A percentile compares a stretch with the other conserved stretches of the same genome.
Conservation (phyloP, 2,797 vertebrate species). For the Scleropages formosus region DNA sequence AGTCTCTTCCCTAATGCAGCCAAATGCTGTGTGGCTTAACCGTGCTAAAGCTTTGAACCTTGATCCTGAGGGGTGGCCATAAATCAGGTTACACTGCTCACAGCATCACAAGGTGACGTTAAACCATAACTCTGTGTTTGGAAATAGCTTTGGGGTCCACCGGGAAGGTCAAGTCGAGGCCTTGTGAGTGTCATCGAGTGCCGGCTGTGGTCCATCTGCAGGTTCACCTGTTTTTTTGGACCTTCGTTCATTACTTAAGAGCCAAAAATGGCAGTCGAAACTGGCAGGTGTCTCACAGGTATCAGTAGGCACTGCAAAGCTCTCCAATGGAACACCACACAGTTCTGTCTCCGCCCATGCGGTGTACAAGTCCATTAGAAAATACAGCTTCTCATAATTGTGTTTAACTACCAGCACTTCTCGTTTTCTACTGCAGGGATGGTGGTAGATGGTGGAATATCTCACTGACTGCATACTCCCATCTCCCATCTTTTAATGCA, state of each 20-base stretch:
- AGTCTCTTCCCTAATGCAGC: neutral
- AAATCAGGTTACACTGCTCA: neutral
- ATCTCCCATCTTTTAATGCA: no score
- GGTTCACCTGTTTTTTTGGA: neutral
- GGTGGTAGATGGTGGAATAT: no score
- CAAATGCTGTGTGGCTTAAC: neutral
- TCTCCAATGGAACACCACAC: no score
- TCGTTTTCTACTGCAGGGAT: no score
- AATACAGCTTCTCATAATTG: no score
- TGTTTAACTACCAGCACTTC: no score
- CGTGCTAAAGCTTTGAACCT: neutral
- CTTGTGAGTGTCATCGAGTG: neutral
- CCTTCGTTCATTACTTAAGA: slow-evolving; percentile 14
- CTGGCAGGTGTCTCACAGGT: slow-evolving; percentile 3
- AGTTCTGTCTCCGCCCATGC: no score
- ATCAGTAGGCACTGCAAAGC: neutral
- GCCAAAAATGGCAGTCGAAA: neutral
- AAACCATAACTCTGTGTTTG: slow-evolving; percentile 6
- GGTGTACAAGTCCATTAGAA: no score
- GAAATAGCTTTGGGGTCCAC: neutral
- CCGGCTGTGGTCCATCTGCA: neutral
- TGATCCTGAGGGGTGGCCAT: neutral
- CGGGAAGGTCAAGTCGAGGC: neutral
- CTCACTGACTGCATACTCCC: no score
- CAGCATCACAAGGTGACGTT: neutral